phyloP scores from a whole-genome alignment of 2,113 vertebrate species.

The Andinoacara biseriatus region DNA sequence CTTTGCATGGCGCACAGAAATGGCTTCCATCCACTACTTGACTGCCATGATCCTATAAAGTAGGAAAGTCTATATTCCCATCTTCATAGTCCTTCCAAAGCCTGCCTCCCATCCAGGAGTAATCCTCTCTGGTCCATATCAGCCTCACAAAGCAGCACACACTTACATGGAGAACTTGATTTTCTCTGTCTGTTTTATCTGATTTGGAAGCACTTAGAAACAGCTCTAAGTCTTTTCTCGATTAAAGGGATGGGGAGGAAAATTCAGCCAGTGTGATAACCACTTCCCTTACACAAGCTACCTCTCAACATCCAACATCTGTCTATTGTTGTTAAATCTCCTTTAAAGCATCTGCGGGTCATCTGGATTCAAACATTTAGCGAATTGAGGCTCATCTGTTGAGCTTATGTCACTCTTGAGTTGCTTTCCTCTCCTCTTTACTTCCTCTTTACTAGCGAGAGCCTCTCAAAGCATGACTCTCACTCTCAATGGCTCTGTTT shows the following conservation, averaged over 20 bases:
- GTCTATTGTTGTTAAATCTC: slow-evolving; percentile 79
- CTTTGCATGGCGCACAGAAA: slow-evolving; percentile 17
- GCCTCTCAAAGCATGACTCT: slow-evolving; percentile 32
- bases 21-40: slow-evolving; percentile 53
- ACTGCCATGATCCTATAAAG: slow-evolving; percentile 69
- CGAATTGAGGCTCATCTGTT: slow-evolving; percentile 75
- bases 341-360: slow-evolving; percentile 75
- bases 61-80: slow-evolving; percentile 67
- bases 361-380: slow-evolving; percentile 73
- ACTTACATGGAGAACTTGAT: slow-evolving; percentile 74
- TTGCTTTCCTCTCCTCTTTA: slow-evolving; percentile 34
- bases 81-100: slow-evolving; percentile 73
- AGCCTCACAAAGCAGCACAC: slow-evolving; percentile 67
- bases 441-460: slow-evolving; percentile 7
- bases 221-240: slow-evolving; percentile 67
- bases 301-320: slow-evolving; percentile 73
- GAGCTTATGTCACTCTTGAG: slow-evolving; percentile 63
- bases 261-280: slow-evolving; percentile 60
- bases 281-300: slow-evolving; percentile 7
- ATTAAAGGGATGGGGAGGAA: slow-evolving; percentile 58
- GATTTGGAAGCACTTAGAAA: slow-evolving; percentile 78
- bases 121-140: slow-evolving; percentile 76
- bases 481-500: slow-evolving; percentile 23
- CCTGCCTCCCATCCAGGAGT: slow-evolving; percentile 66
- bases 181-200: slow-evolving; percentile 74